Base-by-base conservation (phyloP, 2,888 invertebrate species). In the Chloroclysta siterata region DNA sequence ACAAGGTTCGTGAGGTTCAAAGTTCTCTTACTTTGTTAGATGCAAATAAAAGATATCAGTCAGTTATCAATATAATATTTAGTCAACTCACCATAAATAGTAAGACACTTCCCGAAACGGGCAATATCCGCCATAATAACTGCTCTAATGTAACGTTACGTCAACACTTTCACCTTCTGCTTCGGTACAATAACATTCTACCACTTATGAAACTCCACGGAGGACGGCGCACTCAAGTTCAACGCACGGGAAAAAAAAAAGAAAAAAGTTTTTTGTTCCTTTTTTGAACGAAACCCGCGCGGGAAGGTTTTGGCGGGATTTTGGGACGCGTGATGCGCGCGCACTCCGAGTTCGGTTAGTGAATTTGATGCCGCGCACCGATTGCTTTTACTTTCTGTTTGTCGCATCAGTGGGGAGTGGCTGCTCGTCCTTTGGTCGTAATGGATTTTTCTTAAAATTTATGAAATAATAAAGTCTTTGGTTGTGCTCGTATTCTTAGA, bases 311-410 rank as follows among this genome's bases (percentile, higher is more conserved):
- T 83, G 83, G 84, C 79, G 83, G 85, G 81, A 81, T 79, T 83
- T 82, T 77, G 74, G 74, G 66, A 84, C 80, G 83, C 89, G 89
- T 90, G 81, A 76, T 81, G 78, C 84, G 81, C 88, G 87, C 81
- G 86, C 87, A 85, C 87, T 89, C 86, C 85, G 85, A 79, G 81
- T 83, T 78, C 79, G 81, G 80, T 79, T 83, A 87, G 85, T 91
- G 90, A 84, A 83, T 81, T 83, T 81, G 78, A 74, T 77, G 79
- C 76, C 74, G 78, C 74, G 76, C 73, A 69, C 80, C 83, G 75
- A 74, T 76, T 82, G 89, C 91, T 92, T 92, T 92, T 92, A 91
- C 92, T 91, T 92, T 92, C 88, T 82, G 69, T 55, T 80, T 75
- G 76, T 75, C 79, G 61, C 65, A 70, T 78, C 89, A 91, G 91